Conservation (phyloP, 1,140 invertebrate species). For the Acromyrmex heyeri region DNA sequence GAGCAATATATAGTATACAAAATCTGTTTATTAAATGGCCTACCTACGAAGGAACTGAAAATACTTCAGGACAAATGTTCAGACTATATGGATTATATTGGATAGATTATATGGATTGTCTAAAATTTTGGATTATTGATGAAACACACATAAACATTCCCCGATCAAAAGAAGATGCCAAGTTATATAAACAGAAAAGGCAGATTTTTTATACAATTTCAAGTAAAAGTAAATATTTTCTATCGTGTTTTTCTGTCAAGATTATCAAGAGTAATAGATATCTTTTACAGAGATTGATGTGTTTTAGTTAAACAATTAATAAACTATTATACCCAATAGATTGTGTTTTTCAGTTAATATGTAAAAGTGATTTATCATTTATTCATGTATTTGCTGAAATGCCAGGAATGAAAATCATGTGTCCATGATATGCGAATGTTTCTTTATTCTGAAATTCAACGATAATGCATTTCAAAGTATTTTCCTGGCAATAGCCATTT, state of each 20-base stretch:
- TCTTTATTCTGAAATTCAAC: conserved; percentile 20
- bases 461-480: conserved; percentile 12
- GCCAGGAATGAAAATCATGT: not conserved
- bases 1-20: conserved; percentile 2
- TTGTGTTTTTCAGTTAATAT: not conserved
- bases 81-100: not conserved
- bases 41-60: not conserved
- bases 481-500: not conserved
- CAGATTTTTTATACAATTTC: conserved; percentile 13
- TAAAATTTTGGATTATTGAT: conserved; percentile 24
- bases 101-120: conserved; percentile 1
- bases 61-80: conserved; percentile 15
- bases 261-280: too few species aligned
- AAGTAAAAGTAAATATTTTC: not conserved
- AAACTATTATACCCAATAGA: not conserved
- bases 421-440: conserved; percentile 25
- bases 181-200: conserved; percentile 38
- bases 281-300: too few species aligned
- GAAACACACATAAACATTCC: not conserved
- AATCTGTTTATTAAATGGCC: conserved; percentile 35
- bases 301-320: not conserved
- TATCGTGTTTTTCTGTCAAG: not conserved
- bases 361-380: conserved; percentile 27
- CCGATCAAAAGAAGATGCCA: not conserved
- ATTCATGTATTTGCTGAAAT: conserved; percentile 9